Conservation (phyloP, 2,113 vertebrate species). For the Cygnus atratus region DNA sequence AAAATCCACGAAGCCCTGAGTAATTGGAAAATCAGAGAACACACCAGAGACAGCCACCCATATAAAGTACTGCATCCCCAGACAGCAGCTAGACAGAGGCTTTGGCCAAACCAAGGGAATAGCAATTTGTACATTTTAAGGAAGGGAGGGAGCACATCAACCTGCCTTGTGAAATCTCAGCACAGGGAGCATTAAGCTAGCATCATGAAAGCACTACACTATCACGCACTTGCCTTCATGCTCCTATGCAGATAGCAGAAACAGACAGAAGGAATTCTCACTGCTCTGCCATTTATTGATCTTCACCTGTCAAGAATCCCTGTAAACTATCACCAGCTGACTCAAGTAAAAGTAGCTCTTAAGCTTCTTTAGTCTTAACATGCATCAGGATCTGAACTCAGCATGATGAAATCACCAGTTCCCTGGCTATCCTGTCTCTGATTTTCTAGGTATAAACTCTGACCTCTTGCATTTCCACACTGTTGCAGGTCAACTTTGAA, state of each 20-base stretch:
- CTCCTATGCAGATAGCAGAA: background rate
- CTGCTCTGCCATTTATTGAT: background rate
- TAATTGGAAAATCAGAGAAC: background rate
- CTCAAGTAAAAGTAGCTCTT: background rate
- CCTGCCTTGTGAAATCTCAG: background rate
- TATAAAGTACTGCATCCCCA: background rate
- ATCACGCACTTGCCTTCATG: fast-evolving
- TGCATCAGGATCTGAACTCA: background rate
- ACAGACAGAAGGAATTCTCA: background rate
- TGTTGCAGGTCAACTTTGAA: background rate
- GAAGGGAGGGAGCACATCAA: background rate
- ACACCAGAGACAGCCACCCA: fast-evolving
- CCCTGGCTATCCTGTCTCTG: background rate
- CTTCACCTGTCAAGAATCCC: background rate
- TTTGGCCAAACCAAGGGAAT: background rate
- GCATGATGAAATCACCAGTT: background rate
- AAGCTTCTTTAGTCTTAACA: background rate
- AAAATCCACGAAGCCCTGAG: background rate
- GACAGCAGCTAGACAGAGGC: background rate
- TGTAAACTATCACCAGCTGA: background rate
- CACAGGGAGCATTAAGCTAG: background rate
- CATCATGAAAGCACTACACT: background rate
- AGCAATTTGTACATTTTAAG: background rate
- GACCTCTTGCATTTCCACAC: background rate
- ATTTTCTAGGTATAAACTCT: background rate